These are phyloP conservation scores for Ceuthmochares aereus DNA, from an alignment of 2,113 vertebrate species.

Conservation along the genomic window DNA sequence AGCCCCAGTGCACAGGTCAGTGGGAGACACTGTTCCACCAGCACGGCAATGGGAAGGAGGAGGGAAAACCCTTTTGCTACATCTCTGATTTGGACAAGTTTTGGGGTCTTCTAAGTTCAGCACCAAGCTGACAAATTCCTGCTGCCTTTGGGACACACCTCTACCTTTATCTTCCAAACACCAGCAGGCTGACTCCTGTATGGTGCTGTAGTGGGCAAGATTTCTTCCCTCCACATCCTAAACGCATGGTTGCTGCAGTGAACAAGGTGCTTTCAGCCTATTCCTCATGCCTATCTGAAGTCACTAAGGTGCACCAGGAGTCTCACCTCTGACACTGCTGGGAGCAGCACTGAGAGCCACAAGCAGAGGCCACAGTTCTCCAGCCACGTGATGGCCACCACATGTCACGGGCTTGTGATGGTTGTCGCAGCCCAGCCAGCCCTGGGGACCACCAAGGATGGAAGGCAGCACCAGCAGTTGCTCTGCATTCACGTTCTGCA, in stretches of 20 bases:
- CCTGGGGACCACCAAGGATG: rapidly evolving
- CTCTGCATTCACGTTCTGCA: not conserved
- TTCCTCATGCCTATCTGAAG: rapidly evolving
- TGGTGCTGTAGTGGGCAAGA: rapidly evolving
- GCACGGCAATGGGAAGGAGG: not conserved
- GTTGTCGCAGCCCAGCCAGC: rapidly evolving
- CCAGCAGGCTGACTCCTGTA: rapidly evolving
- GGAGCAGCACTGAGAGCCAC: not conserved
- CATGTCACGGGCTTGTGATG: rapidly evolving
- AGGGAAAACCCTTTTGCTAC: not conserved
- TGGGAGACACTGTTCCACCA: not conserved
- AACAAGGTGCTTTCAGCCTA: no score
- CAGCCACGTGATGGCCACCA: rapidly evolving
- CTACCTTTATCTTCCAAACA: not conserved
- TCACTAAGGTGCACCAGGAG: not conserved
- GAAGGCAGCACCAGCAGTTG: rapidly evolving
- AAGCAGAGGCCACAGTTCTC: not conserved
- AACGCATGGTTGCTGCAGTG: rapidly evolving
- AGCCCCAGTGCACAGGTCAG: not conserved
- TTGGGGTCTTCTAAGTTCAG: not conserved
- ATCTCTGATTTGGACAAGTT: not conserved
- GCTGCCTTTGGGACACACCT: not conserved
- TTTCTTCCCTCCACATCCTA: not conserved
- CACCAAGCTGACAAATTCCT: not conserved
- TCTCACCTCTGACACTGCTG: rapidly evolving